phyloP scores from a whole-genome alignment of 2,888 invertebrate genomes.

The Sicus ferrugineus region DNA sequence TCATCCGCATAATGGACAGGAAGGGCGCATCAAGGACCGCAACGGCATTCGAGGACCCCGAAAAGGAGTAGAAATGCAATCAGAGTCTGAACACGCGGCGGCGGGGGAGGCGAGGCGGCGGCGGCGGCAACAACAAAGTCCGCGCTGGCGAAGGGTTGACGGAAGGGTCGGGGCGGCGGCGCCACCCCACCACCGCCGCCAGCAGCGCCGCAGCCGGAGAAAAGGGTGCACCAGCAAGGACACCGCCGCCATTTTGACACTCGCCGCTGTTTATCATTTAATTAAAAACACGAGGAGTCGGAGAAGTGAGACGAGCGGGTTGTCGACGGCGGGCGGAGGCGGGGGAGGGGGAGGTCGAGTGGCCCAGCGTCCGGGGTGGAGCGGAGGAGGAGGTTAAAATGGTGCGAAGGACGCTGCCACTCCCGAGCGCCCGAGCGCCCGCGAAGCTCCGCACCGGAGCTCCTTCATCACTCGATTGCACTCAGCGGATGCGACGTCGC shows the following conservation, averaged over 20 bases:
- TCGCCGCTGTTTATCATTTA: constrained; percentile 35
- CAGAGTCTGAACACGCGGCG: constrained; percentile 18
- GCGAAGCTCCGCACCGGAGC: neutral
- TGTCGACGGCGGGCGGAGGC: neutral
- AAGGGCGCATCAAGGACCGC: neutral
- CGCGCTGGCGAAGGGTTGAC: neutral
- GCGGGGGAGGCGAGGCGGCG: neutral
- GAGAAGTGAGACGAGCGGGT: constrained; percentile 2
- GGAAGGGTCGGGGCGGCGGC: constrained; percentile 9
- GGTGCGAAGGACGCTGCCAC: neutral
- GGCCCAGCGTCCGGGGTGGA: too few relatives aligned
- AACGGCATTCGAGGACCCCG: neutral
- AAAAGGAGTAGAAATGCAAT: constrained; percentile 24
- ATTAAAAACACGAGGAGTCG: constrained; percentile 33
- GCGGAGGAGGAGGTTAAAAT: too few relatives aligned
- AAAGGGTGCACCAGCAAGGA: constrained; percentile 38
- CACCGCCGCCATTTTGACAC: constrained; percentile 45
- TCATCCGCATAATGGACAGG: constrained; percentile 31
- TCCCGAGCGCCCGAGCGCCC: neutral
- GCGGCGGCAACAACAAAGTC: neutral
- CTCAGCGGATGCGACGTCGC: neutral
- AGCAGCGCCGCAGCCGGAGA: neutral
- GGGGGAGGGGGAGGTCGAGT: too few relatives aligned
- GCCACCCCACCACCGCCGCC: neutral
- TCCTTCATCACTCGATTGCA: neutral